A percentile compares a stretch with the other conserved stretches of the same genome.
Evolutionary conservation across 2,888 invertebrate species (phyloP).

Genomic region (Pristionchus fissidentatus): DNA sequence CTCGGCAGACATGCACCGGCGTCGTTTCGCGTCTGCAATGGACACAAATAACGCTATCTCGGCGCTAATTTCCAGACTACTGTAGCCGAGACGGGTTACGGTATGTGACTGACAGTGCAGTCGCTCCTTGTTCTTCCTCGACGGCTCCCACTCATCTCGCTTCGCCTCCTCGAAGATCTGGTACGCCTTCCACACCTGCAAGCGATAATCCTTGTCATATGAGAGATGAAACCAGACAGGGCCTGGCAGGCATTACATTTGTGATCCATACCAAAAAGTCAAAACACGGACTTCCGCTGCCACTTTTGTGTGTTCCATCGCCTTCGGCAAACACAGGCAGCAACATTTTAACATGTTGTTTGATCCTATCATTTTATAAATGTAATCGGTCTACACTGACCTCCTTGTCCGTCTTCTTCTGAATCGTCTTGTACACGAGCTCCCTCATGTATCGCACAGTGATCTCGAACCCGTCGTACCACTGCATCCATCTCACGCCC

Average conservation of each 20-base stretch:
- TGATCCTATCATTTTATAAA: no score
- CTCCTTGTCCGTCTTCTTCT: conserved; percentile 19
- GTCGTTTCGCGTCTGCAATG: not conserved
- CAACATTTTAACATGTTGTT: no score
- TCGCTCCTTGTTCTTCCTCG: not conserved
- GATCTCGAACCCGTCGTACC: conserved; percentile 53
- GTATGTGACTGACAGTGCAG: conserved; percentile 17
- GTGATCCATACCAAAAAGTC: not conserved
- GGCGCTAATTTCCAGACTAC: no score
- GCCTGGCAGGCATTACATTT: not conserved
- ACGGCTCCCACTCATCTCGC: not conserved
- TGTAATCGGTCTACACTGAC: not conserved
- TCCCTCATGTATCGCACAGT: conserved; percentile 17
- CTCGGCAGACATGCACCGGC: conserved; percentile 29
- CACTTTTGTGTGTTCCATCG: not conserved
- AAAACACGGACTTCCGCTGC: no score
- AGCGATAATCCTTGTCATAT: not conserved
- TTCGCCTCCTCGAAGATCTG: not conserved
- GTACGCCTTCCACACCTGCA: conserved; percentile 42
- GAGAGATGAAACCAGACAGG: not conserved
- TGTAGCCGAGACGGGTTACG: not conserved
- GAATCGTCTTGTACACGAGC: not conserved
- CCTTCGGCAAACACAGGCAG: no score
- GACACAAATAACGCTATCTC: not conserved
- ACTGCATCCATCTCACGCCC: conserved; percentile 48